These are phyloP conservation scores for Lutraria rhynchaena DNA, from an alignment of 1,140 invertebrate species.

Conservation along the genomic window DNA sequence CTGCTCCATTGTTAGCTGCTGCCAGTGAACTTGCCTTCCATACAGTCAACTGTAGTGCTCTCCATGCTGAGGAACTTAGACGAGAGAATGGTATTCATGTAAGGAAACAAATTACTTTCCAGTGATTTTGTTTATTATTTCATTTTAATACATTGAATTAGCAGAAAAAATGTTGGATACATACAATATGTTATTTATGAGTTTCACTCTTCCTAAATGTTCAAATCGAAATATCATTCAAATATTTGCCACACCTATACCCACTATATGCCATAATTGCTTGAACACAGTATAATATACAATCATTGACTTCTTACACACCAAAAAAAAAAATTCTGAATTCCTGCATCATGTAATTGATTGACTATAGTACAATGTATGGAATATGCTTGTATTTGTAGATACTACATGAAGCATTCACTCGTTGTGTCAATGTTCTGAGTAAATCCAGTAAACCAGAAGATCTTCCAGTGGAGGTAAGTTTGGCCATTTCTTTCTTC, in stretches of 20 bases:
- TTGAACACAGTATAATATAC: no score
- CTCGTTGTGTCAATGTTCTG: constrained; percentile 94
- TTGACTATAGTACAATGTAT: no score
- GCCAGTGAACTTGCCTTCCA: constrained; percentile 97
- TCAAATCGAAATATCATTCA: background rate
- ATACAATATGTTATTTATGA: no score
- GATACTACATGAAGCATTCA: constrained; percentile 93
- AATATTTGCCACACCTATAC: no score
- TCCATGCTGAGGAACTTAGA: constrained; percentile 98
- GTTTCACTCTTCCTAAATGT: background rate
- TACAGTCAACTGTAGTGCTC: constrained; percentile 96
- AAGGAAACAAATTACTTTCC: no score
- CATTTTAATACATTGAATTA: no score
- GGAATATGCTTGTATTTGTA: constrained; percentile 79
- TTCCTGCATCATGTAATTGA: no score
- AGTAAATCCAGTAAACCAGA: constrained; percentile 88
- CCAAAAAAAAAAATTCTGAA: no score
- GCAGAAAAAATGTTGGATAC: no score
- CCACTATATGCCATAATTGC: no score
- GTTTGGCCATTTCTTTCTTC: background rate
- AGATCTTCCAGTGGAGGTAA: constrained; percentile 90
- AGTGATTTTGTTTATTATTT: no score
- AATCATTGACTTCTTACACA: no score
- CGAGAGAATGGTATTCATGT: constrained; percentile 96
- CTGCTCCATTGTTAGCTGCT: constrained; percentile 92